These are phyloP conservation scores for Aphelenchoides besseyi DNA, from an alignment of 1,140 invertebrate genomes.

Conservation along the genomic window DNA sequence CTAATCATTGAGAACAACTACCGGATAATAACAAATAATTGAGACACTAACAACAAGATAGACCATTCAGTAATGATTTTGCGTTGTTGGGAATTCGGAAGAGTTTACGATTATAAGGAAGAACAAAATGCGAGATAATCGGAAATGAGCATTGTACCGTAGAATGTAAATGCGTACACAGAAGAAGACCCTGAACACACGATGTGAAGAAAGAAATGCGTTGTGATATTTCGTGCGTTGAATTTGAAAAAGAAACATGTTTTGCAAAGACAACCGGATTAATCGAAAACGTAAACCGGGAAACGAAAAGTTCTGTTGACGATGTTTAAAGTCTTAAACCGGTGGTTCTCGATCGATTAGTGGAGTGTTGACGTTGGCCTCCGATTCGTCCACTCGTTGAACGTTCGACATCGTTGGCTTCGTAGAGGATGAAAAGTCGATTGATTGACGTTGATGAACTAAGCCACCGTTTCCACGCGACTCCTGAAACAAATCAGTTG, in stretches of 20 bases:
- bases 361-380: not conserved
- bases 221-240: not conserved
- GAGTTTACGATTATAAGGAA: too few species aligned
- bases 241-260: not conserved
- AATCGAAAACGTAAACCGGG: not conserved
- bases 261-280: not conserved
- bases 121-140: too few species aligned
- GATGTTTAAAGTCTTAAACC: not conserved
- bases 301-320: not conserved
- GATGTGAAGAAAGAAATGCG: not conserved
- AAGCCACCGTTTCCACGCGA: slow-evolving; percentile 12
- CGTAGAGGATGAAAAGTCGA: not conserved
- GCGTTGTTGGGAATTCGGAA: too few species aligned
- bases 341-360: slow-evolving; percentile 3
- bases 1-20: too few species aligned
- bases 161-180: too few species aligned
- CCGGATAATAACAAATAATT: too few species aligned
- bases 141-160: too few species aligned
- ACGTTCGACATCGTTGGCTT: not conserved
- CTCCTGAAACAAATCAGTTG: slow-evolving; percentile 20
- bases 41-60: too few species aligned
- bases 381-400: not conserved
- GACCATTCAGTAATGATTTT: too few species aligned
- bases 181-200: too few species aligned
- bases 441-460: slow-evolving; percentile 7